phyloP scores from a whole-genome alignment of 2,113 vertebrate genomes.

The Crotalus viridis region DNA sequence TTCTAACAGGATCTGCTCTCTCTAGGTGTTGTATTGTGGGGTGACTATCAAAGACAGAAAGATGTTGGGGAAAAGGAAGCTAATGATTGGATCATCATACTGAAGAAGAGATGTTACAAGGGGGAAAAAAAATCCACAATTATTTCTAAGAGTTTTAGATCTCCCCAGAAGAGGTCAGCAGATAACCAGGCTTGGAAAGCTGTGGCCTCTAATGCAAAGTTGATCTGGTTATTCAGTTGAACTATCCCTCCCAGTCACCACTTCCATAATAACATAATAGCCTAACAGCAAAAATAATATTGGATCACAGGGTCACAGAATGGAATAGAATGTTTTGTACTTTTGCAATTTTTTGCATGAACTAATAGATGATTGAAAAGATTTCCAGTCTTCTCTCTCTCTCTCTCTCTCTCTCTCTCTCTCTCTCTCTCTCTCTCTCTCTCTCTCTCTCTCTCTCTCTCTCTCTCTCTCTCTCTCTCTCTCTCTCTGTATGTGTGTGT shows the following conservation, averaged over 20 bases:
- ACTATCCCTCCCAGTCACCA: not conserved
- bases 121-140: not conserved
- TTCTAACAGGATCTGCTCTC: too few relatives aligned
- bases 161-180: slow-evolving; percentile 19
- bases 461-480: too few relatives aligned
- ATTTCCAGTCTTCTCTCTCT: not conserved
- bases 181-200: not conserved
- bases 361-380: not conserved
- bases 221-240: not conserved
- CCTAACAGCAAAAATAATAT: not conserved
- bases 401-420: too few relatives aligned
- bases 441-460: not conserved
- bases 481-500: too few relatives aligned
- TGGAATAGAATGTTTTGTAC: not conserved
- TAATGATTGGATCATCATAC: not conserved
- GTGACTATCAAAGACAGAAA: too few relatives aligned
- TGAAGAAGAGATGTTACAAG: not conserved
- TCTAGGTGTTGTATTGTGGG: too few relatives aligned
- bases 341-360: not conserved
- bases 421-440: too few relatives aligned
- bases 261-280: not conserved
- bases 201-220: not conserved
- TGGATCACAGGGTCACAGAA: not conserved
- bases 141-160: not conserved
- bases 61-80: not conserved